phyloP scores from a whole-genome alignment of 2,888 invertebrate genomes.

The Lamellibrachia satsuma region DNA sequence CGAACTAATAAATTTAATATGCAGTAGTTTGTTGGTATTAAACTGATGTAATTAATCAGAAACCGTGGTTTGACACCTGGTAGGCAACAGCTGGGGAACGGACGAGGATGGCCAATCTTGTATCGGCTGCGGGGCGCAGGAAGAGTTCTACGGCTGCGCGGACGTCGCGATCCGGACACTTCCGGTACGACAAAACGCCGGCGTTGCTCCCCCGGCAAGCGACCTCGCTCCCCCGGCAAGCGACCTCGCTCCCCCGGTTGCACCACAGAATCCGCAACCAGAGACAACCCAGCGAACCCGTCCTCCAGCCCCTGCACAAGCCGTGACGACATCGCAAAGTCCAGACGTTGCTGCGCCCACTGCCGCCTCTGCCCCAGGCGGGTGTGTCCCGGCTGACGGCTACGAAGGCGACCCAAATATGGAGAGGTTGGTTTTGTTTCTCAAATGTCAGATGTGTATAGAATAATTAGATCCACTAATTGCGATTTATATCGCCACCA shows the following conservation, averaged over 20 bases:
- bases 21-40: neutral
- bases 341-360: neutral
- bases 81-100: constrained; percentile 43
- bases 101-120: constrained; percentile 35
- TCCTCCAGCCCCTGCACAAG: neutral
- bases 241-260: neutral
- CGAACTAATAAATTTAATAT: neutral
- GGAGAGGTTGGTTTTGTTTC: neutral
- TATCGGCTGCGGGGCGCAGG: constrained; percentile 43
- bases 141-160: constrained; percentile 44
- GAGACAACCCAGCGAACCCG: neutral
- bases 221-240: neutral
- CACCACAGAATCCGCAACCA: neutral
- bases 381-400: neutral
- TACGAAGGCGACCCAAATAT: neutral
- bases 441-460: neutral
- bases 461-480: no score
- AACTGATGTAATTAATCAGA: neutral
- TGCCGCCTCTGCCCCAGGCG: neutral
- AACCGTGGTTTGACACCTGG: neutral
- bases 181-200: neutral
- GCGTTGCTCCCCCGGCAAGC: neutral
- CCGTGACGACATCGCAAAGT: neutral
- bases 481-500: no score
- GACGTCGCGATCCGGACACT: constrained; percentile 38